Conservation (phyloP, 2,797 vertebrate species). For the Chiroxiphia lanceolata region DNA sequence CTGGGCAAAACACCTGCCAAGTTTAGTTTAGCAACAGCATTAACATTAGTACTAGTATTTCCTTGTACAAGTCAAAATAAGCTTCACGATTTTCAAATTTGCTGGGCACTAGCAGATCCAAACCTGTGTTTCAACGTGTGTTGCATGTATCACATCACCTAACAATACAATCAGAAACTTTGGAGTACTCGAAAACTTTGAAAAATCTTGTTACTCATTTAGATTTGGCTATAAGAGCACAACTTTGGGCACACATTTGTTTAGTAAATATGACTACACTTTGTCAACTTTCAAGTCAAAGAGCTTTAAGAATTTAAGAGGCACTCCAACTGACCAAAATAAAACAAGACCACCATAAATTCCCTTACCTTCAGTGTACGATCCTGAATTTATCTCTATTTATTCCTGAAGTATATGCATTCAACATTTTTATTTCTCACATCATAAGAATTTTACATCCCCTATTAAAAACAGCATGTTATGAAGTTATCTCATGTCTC, state of each 20-base stretch:
- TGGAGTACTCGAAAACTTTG: rapidly evolving
- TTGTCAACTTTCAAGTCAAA: neutral
- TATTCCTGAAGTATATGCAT: neutral
- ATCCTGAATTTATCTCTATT: neutral
- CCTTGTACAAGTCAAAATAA: neutral
- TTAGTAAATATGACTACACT: neutral
- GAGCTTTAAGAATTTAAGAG: neutral
- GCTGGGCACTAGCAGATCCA: neutral
- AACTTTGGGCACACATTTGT: neutral
- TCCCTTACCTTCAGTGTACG: neutral
- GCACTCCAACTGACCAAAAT: neutral
- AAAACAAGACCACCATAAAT: neutral
- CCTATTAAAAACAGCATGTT: neutral
- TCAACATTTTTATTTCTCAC: neutral
- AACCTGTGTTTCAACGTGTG: neutral
- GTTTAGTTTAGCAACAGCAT: neutral
- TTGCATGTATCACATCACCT: neutral
- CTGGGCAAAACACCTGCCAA: neutral
- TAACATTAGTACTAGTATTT: neutral
- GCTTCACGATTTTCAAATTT: neutral
- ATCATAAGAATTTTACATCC: neutral
- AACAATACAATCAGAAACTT: neutral
- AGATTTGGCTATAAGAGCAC: neutral
- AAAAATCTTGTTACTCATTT: neutral
- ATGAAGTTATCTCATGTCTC: neutral